Percentiles rank a stretch among this genome's conserved stretches.
Evolutionary conservation across 2,888 invertebrate species (phyloP).

Genomic region (Pycnomerus fuliginosus): DNA sequence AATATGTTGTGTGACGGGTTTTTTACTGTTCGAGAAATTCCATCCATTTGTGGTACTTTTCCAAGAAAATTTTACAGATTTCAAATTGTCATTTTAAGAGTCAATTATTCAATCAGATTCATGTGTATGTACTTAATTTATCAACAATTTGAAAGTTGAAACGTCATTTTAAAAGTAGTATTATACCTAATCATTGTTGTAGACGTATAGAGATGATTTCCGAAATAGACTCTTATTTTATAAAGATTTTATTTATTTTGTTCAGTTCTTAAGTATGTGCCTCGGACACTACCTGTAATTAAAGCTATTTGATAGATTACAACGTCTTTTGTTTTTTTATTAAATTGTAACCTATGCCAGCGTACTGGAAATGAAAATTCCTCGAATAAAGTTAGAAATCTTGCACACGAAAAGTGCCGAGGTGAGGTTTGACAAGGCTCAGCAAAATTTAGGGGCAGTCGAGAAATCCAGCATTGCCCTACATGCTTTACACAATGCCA

Average conservation of each 20-base stretch:
- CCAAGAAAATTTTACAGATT: constrained; percentile 24
- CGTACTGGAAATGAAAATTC: too few species aligned
- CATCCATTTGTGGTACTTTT: constrained; percentile 31
- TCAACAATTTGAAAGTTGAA: too few species aligned
- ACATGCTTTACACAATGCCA: too few species aligned
- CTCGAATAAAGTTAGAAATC: too few species aligned
- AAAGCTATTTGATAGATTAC: constrained; percentile 39
- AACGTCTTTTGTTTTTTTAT: too few species aligned
- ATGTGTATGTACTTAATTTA: too few species aligned
- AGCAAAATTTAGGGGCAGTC: too few species aligned
- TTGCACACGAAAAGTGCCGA: too few species aligned
- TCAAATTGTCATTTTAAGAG: constrained; percentile 29
- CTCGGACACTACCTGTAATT: constrained; percentile 39
- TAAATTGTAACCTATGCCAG: too few species aligned
- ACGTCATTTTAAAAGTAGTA: constrained; percentile 20
- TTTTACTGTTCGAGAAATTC: constrained; percentile 27
- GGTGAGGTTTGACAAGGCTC: too few species aligned
- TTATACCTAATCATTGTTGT: constrained; percentile 31
- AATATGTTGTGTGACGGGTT: constrained; percentile 15
- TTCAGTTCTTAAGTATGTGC: constrained; percentile 40
- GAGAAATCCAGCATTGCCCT: too few species aligned
- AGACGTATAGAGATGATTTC: constrained; percentile 26
- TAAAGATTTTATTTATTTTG: constrained; percentile 31
- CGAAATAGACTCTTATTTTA: constrained; percentile 21
- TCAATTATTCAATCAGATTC: constrained; percentile 32